These are phyloP conservation scores for Holothuria leucospilota DNA, from an alignment of 53 echinoderm and acorn worm genomes.

Conservation along the genomic window DNA sequence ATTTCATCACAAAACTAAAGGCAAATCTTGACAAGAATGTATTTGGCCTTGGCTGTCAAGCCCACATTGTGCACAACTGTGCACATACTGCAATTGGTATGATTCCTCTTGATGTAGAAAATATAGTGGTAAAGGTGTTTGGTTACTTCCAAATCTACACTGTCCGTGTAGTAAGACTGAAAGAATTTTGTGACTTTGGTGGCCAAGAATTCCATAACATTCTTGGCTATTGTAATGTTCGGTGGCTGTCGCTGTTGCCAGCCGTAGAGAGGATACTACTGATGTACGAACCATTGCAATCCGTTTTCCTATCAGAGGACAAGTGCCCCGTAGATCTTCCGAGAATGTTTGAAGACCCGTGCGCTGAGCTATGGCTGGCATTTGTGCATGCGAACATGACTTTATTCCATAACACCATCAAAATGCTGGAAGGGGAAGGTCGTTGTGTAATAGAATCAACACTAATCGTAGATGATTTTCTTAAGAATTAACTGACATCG, in stretches of 20 bases:
- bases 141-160: conserved; percentile 11
- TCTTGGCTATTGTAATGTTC: conserved; percentile 19
- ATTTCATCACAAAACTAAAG: conserved; percentile 4
- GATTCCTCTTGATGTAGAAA: conserved; percentile 7
- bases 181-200: background rate
- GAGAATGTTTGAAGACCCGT: conserved; percentile 11
- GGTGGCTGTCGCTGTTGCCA: conserved; percentile 3
- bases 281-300: background rate
- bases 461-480: background rate
- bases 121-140: background rate
- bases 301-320: background rate
- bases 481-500: background rate
- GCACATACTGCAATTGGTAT: background rate
- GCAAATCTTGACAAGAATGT: background rate
- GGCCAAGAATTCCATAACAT: conserved; percentile 3
- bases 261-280: background rate
- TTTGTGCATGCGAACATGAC: conserved; percentile 13
- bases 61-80: background rate
- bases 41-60: conserved; percentile 6
- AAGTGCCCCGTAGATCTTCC: background rate
- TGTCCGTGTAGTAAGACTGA: background rate
- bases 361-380: conserved; percentile 2
- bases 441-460: conserved; percentile 3
- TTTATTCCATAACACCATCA: background rate
- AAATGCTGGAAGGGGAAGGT: conserved; percentile 1